Conservation (phyloP, 1,140 invertebrate species). For the Drosophila kurseongensis region DNA sequence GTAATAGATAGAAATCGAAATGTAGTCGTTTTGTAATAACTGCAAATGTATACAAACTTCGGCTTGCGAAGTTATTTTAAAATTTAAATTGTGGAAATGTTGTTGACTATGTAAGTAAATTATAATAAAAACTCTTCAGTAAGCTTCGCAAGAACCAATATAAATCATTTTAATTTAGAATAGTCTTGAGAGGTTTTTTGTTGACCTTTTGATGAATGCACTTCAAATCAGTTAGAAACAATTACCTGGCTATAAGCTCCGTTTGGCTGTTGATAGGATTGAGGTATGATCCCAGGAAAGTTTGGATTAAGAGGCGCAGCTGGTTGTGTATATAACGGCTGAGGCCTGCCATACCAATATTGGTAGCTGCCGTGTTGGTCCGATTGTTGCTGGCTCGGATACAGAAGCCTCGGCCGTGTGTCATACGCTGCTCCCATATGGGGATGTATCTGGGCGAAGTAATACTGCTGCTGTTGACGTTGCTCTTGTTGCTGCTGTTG, state of each 20-base stretch:
- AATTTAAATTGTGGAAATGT: too few species aligned
- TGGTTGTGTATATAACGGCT: neutral
- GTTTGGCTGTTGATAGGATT: neutral
- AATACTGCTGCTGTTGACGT: neutral
- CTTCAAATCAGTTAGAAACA: neutral
- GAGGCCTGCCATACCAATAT: constrained; percentile 7
- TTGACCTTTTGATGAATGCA: too few species aligned
- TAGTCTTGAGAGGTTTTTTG: too few species aligned
- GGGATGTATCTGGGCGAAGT: neutral
- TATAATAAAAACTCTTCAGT: too few species aligned
- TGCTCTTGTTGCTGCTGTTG: neutral
- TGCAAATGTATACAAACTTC: too few species aligned
- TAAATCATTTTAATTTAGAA: too few species aligned
- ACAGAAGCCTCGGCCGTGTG: neutral
- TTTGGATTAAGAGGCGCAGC: neutral
- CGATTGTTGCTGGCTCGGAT: neutral
- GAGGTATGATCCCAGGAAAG: neutral
- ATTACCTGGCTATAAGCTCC: constrained; percentile 4
- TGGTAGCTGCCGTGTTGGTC: constrained; percentile 3
- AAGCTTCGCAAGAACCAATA: too few species aligned
- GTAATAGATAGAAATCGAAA: too few species aligned
- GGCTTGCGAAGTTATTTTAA: too few species aligned
- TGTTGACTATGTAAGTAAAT: too few species aligned
- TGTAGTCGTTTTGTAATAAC: too few species aligned
- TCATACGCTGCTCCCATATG: neutral